Evolutionary conservation across 2,797 vertebrate species (phyloP).

Genomic region (Pipistrellus nathusii): DNA sequence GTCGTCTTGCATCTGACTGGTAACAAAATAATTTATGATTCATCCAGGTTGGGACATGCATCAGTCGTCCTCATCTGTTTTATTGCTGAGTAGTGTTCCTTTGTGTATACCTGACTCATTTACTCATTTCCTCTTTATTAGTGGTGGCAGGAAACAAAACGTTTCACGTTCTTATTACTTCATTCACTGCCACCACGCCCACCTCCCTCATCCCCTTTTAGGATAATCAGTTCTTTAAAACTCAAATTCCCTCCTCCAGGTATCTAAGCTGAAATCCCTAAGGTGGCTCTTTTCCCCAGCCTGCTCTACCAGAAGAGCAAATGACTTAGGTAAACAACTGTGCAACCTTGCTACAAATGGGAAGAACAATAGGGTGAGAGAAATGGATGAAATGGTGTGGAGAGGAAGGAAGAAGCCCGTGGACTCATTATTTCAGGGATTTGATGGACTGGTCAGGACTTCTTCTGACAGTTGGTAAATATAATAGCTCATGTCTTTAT

Average conservation of each 20-base stretch:
- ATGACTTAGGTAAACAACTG: slow-evolving; percentile 53
- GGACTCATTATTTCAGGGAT: slow-evolving; percentile 56
- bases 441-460: slow-evolving; percentile 64
- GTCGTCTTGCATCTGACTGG: background rate
- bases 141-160: background rate
- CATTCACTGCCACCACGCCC: background rate
- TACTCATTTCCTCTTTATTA: background rate
- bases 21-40: background rate
- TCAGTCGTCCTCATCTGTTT: background rate
- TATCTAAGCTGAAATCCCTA: slow-evolving; percentile 46
- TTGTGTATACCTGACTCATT: background rate
- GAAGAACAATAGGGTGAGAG: slow-evolving; percentile 22
- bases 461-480: slow-evolving; percentile 83
- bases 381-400: slow-evolving; percentile 63
- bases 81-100: background rate
- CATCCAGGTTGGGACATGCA: background rate
- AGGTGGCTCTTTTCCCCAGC: slow-evolving; percentile 20
- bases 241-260: background rate
- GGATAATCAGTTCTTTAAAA: background rate
- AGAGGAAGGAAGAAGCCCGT: slow-evolving; percentile 42
- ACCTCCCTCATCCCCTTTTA: background rate
- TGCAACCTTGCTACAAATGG: slow-evolving; percentile 33
- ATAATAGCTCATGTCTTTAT: slow-evolving; percentile 66
- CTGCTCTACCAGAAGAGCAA: background rate
- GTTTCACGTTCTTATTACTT: background rate